phyloP scores from a whole-genome alignment of 2,888 invertebrate genomes.

The Erebia ligea region DNA sequence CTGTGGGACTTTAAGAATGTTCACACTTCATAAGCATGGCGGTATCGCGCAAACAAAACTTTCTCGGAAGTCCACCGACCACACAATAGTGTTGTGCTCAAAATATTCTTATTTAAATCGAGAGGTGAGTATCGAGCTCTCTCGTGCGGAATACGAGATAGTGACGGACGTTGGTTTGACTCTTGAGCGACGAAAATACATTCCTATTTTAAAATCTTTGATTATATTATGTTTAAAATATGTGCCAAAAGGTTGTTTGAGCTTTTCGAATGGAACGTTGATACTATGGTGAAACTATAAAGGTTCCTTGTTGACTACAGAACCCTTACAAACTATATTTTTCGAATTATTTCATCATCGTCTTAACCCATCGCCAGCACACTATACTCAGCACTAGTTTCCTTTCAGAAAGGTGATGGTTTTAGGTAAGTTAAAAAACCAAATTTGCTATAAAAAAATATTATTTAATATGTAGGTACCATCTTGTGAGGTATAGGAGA shows the following conservation, averaged over 20 bases:
- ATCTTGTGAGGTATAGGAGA: too few species aligned
- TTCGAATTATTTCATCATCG: too few species aligned
- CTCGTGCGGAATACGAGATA: conserved; percentile 79
- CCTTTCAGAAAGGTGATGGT: too few species aligned
- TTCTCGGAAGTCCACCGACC: conserved; percentile 54
- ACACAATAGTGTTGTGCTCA: conserved; percentile 69
- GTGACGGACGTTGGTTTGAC: conserved; percentile 70
- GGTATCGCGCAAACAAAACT: conserved; percentile 54
- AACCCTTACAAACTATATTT: too few species aligned
- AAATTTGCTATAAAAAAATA: too few species aligned
- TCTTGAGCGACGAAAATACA: conserved; percentile 65
- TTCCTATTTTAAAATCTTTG: conserved; percentile 77
- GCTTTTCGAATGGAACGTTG: not conserved
- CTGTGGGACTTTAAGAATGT: conserved; percentile 37
- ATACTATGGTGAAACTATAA: too few species aligned
- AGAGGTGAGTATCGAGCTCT: conserved; percentile 65
- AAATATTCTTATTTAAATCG: conserved; percentile 79
- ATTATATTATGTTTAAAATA: too few species aligned
- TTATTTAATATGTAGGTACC: too few species aligned
- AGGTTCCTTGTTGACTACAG: too few species aligned
- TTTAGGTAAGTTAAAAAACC: not conserved
- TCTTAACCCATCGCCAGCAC: too few species aligned
- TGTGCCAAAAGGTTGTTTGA: conserved; percentile 48
- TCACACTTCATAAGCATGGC: conserved; percentile 48
- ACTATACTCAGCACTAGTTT: too few species aligned